Evolutionary conservation across 2,888 invertebrate genomes (phyloP).

Genomic region (Anoplius nigerrimus): DNA sequence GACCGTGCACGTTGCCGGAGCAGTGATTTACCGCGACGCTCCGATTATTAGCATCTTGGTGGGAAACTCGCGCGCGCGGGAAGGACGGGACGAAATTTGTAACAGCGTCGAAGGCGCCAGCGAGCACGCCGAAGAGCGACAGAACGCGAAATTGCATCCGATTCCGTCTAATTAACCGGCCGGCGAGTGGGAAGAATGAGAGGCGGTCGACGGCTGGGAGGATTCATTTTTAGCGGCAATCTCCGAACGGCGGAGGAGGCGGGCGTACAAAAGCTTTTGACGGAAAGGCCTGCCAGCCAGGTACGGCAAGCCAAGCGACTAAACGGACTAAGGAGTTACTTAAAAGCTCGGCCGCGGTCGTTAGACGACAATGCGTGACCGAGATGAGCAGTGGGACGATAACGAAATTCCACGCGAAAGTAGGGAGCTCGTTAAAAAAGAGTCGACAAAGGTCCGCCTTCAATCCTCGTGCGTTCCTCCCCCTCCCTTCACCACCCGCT

Average conservation of each 20-base stretch:
- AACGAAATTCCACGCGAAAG: constrained; percentile 30
- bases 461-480: too few relatives aligned
- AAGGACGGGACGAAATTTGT: too few relatives aligned
- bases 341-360: constrained; percentile 28
- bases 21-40: constrained; percentile 45
- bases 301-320: constrained; percentile 13
- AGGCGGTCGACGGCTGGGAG: too few relatives aligned
- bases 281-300: background rate
- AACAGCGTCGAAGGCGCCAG: too few relatives aligned
- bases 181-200: too few relatives aligned
- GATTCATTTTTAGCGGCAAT: too few relatives aligned
- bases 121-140: too few relatives aligned
- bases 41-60: constrained; percentile 44
- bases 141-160: too few relatives aligned
- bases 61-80: background rate
- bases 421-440: background rate
- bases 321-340: constrained; percentile 22
- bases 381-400: constrained; percentile 27
- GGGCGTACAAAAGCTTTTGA: too few relatives aligned
- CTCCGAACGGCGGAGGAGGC: too few relatives aligned
- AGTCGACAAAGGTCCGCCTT: background rate
- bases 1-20: background rate
- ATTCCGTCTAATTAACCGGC: too few relatives aligned
- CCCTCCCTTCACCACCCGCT: too few relatives aligned
- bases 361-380: constrained; percentile 15